Percentiles rank a stretch among this genome's conserved stretches.
Evolutionary conservation across 1,140 invertebrate genomes (phyloP).

Genomic region (Psix sp.): DNA sequence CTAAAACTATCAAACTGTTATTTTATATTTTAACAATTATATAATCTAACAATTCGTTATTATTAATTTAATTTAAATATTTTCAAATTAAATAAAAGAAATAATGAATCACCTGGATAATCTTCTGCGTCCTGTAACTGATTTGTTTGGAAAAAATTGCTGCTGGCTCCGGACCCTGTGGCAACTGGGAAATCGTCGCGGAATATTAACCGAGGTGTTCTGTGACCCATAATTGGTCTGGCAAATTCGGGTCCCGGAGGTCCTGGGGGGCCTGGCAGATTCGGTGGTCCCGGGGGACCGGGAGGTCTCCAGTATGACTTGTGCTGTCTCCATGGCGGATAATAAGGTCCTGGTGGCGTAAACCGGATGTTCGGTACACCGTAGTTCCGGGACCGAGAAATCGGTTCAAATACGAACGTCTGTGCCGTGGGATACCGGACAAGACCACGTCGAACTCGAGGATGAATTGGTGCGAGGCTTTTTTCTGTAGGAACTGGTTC

Average conservation of each 20-base stretch:
- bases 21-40: too few species aligned
- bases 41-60: too few species aligned
- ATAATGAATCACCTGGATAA: constrained; percentile 67
- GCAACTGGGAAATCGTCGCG: constrained; percentile 72
- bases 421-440: constrained; percentile 56
- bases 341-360: constrained; percentile 42
- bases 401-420: constrained; percentile 60
- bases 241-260: constrained; percentile 59
- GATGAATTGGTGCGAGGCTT: constrained; percentile 14
- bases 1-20: too few species aligned
- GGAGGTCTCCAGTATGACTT: constrained; percentile 71
- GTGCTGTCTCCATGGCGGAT: constrained; percentile 67
- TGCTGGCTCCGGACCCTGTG: constrained; percentile 59
- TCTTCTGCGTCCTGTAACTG: constrained; percentile 73
- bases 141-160: constrained; percentile 73
- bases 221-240: constrained; percentile 76
- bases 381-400: constrained; percentile 58
- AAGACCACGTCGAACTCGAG: constrained; percentile 65
- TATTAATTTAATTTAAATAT: not conserved
- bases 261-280: constrained; percentile 11
- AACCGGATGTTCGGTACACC: constrained; percentile 59
- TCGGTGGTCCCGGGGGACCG: constrained; percentile 10
- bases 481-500: constrained; percentile 11
- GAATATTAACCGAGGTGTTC: constrained; percentile 77
- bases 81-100: not conserved